These are phyloP conservation scores for Torymus auratus DNA, from an alignment of 2,888 invertebrate genomes.

Conservation along the genomic window DNA sequence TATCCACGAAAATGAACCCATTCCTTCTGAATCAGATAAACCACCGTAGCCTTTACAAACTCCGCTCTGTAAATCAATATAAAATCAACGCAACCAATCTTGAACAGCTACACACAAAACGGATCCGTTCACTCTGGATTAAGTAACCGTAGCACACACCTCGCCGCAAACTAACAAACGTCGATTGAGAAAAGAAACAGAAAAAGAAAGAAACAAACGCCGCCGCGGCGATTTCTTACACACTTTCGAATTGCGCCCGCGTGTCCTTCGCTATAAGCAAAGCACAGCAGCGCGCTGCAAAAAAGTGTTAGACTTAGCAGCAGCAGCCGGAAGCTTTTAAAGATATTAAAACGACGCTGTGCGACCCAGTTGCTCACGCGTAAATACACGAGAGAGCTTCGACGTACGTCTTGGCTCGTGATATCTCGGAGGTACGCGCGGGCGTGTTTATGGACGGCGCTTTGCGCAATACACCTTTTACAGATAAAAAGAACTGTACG, in stretches of 20 bases:
- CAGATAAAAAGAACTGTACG: background rate
- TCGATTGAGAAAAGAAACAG: background rate
- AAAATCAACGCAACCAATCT: no score
- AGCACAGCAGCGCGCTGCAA: no score
- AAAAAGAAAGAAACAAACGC: no score
- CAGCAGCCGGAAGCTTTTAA: constrained; percentile 22
- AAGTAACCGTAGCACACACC: no score
- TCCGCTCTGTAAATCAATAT: no score
- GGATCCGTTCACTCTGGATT: no score
- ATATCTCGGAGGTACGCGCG: background rate
- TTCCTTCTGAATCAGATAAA: no score
- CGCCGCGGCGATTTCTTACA: constrained; percentile 8
- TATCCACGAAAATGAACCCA: no score
- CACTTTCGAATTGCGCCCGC: background rate
- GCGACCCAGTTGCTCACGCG: constrained; percentile 19
- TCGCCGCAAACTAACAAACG: no score
- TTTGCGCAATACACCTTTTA: constrained; percentile 6
- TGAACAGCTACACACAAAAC: no score
- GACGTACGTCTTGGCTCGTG: constrained; percentile 2
- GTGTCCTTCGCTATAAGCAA: background rate
- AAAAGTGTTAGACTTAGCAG: no score
- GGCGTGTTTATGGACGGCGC: constrained; percentile 23
- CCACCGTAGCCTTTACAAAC: no score
- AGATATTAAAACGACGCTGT: constrained; percentile 20
- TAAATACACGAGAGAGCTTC: background rate